These are phyloP conservation scores for Cotesia congregata DNA, from an alignment of 2,888 invertebrate genomes.

Conservation along the genomic window DNA sequence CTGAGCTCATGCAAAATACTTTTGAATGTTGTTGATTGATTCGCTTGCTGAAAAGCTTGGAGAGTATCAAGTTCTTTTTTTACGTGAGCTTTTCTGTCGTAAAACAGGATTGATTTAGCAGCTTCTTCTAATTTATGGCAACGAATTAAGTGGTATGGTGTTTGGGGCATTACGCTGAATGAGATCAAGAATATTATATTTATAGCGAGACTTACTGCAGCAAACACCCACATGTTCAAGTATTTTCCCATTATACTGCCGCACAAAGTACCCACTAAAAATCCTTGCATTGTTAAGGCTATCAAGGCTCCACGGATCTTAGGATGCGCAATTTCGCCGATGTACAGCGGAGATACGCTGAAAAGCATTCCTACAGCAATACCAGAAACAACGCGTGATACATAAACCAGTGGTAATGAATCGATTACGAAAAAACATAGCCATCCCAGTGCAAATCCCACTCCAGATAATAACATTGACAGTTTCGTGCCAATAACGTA, in stretches of 20 bases:
- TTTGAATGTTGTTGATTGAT: constrained; percentile 26
- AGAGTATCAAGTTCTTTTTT: constrained; percentile 50
- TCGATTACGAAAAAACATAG: constrained; percentile 32
- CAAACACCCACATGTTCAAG: constrained; percentile 52
- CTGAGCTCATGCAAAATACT: constrained; percentile 41
- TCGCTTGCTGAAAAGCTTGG: constrained; percentile 47
- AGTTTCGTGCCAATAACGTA: constrained; percentile 42
- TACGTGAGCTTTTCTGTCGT: constrained; percentile 50
- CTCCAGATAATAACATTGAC: constrained; percentile 40
- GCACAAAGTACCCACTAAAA: constrained; percentile 57
- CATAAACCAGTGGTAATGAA: constrained; percentile 37
- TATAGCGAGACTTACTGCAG: constrained; percentile 57
- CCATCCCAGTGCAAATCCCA: constrained; percentile 43
- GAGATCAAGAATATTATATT: constrained; percentile 52
- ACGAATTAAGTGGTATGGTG: constrained; percentile 57
- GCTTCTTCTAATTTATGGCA: constrained; percentile 48
- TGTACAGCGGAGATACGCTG: constrained; percentile 56
- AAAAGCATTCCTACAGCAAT: constrained; percentile 53
- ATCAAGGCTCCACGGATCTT: constrained; percentile 57
- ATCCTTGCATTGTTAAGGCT: constrained; percentile 56
- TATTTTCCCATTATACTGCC: constrained; percentile 60
- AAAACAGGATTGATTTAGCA: constrained; percentile 53
- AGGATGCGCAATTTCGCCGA: constrained; percentile 59
- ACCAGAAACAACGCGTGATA: constrained; percentile 47
- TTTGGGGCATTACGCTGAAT: constrained; percentile 56